A percentile compares a stretch with the other conserved stretches of the same genome.
Conservation (phyloP, 2,797 vertebrate genomes). For the Fistularia tabacaria region DNA sequence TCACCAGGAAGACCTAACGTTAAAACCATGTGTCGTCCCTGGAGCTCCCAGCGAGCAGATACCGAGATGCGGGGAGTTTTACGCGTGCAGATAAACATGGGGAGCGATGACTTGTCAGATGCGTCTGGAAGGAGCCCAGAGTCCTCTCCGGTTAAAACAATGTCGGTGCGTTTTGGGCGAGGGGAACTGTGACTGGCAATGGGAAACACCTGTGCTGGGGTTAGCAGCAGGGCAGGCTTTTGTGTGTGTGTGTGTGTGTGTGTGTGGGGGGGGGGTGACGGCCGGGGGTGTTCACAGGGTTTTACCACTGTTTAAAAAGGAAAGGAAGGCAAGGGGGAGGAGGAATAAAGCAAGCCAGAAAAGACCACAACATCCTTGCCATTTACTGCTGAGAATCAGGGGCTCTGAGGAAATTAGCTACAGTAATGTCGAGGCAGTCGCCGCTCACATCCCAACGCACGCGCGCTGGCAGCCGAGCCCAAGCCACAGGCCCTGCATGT, state of each 20-base stretch:
- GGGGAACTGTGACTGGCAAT: slow-evolving; percentile 71
- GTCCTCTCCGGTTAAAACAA: slow-evolving; percentile 75
- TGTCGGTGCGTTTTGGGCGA: slow-evolving; percentile 76
- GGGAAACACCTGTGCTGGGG: slow-evolving; percentile 86
- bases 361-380: slow-evolving; percentile 51
- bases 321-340: slow-evolving; percentile 45
- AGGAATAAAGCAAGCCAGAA: slow-evolving; percentile 39
- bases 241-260: no score
- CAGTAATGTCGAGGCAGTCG: slow-evolving; percentile 61
- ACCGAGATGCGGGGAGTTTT: slow-evolving; percentile 72
- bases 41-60: slow-evolving; percentile 58
- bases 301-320: slow-evolving; percentile 38
- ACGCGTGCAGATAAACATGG: slow-evolving; percentile 84
- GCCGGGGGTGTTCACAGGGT: slow-evolving; percentile 4
- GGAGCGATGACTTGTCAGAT: slow-evolving; percentile 77
- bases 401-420: slow-evolving; percentile 65
- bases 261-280: not conserved
- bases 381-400: slow-evolving; percentile 66
- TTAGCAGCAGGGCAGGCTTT: slow-evolving; percentile 50
- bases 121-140: slow-evolving; percentile 74
- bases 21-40: slow-evolving; percentile 81
- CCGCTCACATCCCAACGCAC: slow-evolving; percentile 37
- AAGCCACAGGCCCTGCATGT: slow-evolving; percentile 8
- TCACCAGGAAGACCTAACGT: slow-evolving; percentile 68
- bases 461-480: slow-evolving; percentile 13